phyloP scores from a whole-genome alignment of 2,888 invertebrate species.

The Odiellus spinosus region DNA sequence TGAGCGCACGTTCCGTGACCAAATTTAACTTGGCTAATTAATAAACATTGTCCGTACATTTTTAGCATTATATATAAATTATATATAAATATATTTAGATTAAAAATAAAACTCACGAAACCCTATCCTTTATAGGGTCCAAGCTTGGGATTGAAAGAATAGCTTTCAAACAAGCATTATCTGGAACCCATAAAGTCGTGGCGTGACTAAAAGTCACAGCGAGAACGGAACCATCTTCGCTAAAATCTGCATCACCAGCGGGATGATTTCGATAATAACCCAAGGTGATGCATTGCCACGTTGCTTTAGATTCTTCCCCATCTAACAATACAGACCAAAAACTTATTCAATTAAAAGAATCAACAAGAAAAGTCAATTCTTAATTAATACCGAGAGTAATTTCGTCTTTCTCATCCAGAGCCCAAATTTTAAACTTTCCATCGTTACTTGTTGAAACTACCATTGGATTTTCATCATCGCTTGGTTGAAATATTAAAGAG shows the following conservation, averaged over 20 bases:
- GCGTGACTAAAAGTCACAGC: slow-evolving; percentile 49
- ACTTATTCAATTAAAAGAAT: not conserved
- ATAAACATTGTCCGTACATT: not conserved
- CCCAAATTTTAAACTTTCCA: slow-evolving; percentile 54
- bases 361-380: not conserved
- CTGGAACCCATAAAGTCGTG: slow-evolving; percentile 47
- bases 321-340: slow-evolving; percentile 31
- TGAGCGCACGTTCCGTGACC: slow-evolving; percentile 7
- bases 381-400: not conserved
- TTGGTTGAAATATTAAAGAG: slow-evolving; percentile 43
- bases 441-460: slow-evolving; percentile 52
- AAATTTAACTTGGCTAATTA: slow-evolving; percentile 11
- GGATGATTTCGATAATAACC: slow-evolving; percentile 44
- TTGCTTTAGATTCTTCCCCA: slow-evolving; percentile 34
- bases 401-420: slow-evolving; percentile 38
- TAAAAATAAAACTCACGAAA: not conserved
- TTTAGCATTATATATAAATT: not conserved
- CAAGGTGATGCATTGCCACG: slow-evolving; percentile 48
- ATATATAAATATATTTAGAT: not conserved
- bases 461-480: slow-evolving; percentile 30
- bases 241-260: slow-evolving; percentile 45
- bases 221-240: slow-evolving; percentile 57
- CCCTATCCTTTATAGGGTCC: not conserved
- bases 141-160: not conserved
- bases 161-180: slow-evolving; percentile 3